Percentiles rank a stretch among this genome's conserved stretches.
Evolutionary conservation across 2,113 vertebrate genomes (phyloP).

Genomic region (Pangasianodon gigas): DNA sequence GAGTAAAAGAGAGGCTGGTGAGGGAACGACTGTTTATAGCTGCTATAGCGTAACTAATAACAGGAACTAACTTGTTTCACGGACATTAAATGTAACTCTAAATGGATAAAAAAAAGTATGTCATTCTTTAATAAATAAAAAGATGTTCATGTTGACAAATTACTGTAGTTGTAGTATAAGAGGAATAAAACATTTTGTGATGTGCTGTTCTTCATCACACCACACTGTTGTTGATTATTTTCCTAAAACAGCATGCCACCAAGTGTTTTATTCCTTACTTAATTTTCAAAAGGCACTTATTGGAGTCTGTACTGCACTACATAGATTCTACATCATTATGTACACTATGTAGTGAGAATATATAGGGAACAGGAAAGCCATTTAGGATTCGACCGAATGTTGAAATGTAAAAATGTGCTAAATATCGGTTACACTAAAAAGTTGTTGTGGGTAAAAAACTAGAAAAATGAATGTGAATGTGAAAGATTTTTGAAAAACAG

Average conservation of each 20-base stretch:
- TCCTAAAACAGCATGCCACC: not conserved
- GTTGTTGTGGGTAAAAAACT: too few species aligned
- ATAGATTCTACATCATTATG: not conserved
- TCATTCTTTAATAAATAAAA: not conserved
- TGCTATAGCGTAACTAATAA: too few species aligned
- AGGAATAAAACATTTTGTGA: not conserved
- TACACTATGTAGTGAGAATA: not conserved
- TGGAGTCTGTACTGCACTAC: not conserved
- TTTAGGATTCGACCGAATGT: not conserved
- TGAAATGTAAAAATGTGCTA: not conserved
- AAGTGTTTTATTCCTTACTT: not conserved
- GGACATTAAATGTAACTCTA: too few species aligned
- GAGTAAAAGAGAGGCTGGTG: not conserved
- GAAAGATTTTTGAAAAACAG: not conserved
- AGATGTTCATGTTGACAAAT: not conserved
- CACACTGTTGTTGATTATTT: not conserved
- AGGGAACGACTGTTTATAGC: too few species aligned
- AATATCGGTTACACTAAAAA: not conserved
- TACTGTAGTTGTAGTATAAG: not conserved
- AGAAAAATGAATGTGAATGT: not conserved
- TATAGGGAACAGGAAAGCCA: not conserved
- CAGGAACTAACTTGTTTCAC: too few species aligned
- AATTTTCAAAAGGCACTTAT: not conserved
- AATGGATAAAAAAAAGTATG: not conserved
- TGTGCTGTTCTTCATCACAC: not conserved